These are phyloP conservation scores for Oreortyx pictus DNA, from an alignment of 2,797 vertebrate species.

Conservation along the genomic window DNA sequence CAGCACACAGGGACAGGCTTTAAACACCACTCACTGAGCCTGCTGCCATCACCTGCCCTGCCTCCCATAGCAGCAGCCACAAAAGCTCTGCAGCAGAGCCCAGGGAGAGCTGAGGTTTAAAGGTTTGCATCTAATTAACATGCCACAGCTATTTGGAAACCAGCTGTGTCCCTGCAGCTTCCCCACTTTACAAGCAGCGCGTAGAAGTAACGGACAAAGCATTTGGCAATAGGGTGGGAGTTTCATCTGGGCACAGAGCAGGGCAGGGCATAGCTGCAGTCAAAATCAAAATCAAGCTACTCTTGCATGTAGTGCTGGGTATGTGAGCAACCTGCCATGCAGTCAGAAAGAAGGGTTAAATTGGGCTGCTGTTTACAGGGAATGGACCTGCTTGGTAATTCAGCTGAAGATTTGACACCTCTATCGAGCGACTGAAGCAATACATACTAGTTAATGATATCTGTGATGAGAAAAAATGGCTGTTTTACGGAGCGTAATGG, in stretches of 20 bases:
- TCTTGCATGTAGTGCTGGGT: neutral
- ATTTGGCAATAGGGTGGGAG: neutral
- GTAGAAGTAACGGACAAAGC: neutral
- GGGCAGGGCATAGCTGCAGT: neutral
- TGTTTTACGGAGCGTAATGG: neutral
- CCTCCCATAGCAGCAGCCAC: neutral
- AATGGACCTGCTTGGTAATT: neutral
- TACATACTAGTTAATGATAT: neutral
- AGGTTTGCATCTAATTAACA: neutral
- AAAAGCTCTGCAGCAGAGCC: neutral
- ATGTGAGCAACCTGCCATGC: neutral
- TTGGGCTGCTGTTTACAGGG: neutral
- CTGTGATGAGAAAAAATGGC: neutral
- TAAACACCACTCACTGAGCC: neutral
- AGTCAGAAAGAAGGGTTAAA: neutral
- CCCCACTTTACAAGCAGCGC: rapidly evolving
- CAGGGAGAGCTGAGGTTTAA: neutral
- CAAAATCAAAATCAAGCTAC: neutral
- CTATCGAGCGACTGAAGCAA: neutral
- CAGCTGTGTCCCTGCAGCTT: neutral
- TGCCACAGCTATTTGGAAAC: neutral
- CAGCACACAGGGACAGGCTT: neutral
- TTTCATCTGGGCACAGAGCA: neutral
- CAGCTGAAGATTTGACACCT: neutral
- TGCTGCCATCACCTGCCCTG: neutral